These are phyloP conservation scores for Leptocoma aspasia DNA, from an alignment of 2,113 vertebrate species.

Conservation along the genomic window DNA sequence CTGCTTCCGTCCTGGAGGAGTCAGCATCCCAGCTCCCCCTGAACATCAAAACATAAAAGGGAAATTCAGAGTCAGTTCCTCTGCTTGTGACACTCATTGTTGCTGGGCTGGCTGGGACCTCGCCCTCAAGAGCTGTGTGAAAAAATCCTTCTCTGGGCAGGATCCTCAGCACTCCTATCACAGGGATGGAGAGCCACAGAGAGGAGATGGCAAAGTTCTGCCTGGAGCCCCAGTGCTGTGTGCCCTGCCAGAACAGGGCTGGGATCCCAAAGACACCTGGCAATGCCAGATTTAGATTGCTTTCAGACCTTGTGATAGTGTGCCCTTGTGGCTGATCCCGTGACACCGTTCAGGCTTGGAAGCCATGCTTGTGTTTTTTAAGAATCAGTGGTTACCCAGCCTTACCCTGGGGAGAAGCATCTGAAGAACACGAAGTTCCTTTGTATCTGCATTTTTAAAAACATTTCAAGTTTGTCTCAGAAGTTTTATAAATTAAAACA, in stretches of 20 bases:
- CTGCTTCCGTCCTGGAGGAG: background rate
- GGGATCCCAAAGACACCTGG: background rate
- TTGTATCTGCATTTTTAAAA: background rate
- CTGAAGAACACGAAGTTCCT: background rate
- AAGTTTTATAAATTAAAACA: background rate
- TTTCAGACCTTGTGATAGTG: background rate
- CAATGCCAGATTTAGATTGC: background rate
- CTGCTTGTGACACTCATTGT: background rate
- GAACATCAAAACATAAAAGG: background rate
- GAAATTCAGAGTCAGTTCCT: background rate
- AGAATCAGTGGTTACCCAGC: background rate
- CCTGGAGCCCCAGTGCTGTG: background rate
- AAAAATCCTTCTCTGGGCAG: background rate
- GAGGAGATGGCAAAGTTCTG: background rate
- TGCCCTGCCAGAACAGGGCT: background rate
- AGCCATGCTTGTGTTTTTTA: background rate
- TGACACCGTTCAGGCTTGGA: background rate
- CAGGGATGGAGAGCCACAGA: background rate
- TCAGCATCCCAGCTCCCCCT: background rate
- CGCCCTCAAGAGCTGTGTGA: rapidly evolving
- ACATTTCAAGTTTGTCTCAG: background rate
- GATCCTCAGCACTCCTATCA: background rate
- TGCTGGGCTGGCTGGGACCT: background rate
- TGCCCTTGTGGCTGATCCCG: background rate
- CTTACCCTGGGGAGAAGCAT: background rate